phyloP scores from a whole-genome alignment of 2,113 vertebrate species.

The Nothoprocta pentlandii region DNA sequence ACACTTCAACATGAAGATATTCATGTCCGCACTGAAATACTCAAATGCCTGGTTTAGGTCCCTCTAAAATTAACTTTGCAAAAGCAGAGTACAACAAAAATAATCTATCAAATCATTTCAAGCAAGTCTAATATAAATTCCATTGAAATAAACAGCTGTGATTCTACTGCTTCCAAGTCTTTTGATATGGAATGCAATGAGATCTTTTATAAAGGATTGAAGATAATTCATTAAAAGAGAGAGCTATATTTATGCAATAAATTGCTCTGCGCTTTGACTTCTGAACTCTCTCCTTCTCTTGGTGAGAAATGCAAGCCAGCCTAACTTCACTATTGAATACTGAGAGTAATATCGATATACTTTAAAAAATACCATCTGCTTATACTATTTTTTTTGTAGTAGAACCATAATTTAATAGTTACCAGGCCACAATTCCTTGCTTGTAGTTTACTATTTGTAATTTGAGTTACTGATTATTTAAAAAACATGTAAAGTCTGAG shows the following conservation, averaged over 20 bases:
- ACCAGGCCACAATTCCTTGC: neutral
- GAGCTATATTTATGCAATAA: neutral
- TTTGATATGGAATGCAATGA: neutral
- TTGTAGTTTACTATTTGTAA: neutral
- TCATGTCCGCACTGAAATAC: neutral
- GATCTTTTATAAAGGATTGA: neutral
- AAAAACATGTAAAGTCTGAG: neutral
- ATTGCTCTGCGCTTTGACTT: neutral
- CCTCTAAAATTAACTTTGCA: neutral
- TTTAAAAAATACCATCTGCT: neutral
- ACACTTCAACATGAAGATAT: rapidly evolving
- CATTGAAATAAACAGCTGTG: neutral
- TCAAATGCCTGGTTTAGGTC: neutral
- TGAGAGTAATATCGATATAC: neutral
- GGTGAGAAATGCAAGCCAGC: neutral
- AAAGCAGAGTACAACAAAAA: neutral
- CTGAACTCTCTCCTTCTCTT: neutral
- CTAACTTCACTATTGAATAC: neutral
- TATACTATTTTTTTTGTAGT: neutral
- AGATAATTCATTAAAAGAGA: neutral
- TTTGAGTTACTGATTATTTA: neutral
- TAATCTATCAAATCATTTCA: neutral
- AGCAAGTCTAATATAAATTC: neutral
- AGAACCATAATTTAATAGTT: neutral
- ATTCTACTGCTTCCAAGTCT: neutral